Evolutionary conservation across 2,797 vertebrate genomes (phyloP).

Genomic region (Heterohyrax brucei): DNA sequence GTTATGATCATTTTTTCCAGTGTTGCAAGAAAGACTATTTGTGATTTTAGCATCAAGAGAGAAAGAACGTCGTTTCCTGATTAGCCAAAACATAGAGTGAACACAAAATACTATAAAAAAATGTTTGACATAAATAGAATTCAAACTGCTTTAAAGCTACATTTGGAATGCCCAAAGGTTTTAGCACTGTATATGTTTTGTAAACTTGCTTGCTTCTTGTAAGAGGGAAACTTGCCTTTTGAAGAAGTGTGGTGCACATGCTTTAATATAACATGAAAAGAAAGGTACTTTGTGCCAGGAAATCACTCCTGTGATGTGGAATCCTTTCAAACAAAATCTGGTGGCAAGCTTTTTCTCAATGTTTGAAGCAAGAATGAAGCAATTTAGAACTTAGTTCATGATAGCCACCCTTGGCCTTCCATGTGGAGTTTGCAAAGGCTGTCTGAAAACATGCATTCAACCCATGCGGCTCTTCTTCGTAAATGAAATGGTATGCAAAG

Average conservation of each 20-base stretch:
- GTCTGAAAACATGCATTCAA: neutral
- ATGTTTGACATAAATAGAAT: neutral
- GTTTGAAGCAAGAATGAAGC: constrained; percentile 2
- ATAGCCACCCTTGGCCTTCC: neutral
- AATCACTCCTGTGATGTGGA: constrained; percentile 40
- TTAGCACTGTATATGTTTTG: neutral
- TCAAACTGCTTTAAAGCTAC: neutral
- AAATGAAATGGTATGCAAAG: neutral
- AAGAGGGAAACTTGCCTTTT: neutral
- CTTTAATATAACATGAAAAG: constrained; percentile 54
- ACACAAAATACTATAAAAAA: neutral
- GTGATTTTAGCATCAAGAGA: constrained; percentile 13
- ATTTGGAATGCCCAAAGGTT: neutral
- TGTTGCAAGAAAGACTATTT: constrained; percentile 72
- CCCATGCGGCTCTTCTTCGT: neutral
- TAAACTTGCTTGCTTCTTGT: neutral
- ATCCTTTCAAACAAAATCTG: constrained; percentile 71
- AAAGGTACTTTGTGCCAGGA: constrained; percentile 50
- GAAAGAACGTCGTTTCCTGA: constrained; percentile 21
- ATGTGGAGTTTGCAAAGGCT: rapidly evolving
- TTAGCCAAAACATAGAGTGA: neutral
- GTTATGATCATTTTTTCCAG: constrained; percentile 77
- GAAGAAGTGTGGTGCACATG: neutral
- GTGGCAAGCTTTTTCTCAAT: constrained; percentile 20
- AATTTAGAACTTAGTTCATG: neutral